Conservation (phyloP, 2,888 invertebrate genomes). For the Pemphredon lugubris region DNA sequence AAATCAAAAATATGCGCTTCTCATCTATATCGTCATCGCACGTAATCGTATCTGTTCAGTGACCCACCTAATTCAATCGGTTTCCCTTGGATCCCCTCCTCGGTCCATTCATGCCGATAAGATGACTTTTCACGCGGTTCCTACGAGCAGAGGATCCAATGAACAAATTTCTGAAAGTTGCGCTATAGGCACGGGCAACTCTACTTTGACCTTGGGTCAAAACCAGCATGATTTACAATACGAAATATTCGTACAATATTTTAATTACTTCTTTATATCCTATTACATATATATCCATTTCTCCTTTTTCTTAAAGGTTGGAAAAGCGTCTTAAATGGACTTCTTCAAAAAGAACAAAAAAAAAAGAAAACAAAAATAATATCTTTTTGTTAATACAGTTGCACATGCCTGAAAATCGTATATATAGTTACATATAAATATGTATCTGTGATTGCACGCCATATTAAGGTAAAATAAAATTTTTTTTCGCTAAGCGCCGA, state of each 20-base stretch:
- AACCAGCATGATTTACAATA: slow-evolving; percentile 26
- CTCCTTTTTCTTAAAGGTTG: slow-evolving; percentile 20
- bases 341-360: slow-evolving; percentile 11
- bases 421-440: slow-evolving; percentile 43
- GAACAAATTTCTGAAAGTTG: slow-evolving; percentile 30
- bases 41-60: slow-evolving; percentile 55
- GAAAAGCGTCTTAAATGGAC: slow-evolving; percentile 27
- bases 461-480: slow-evolving; percentile 43
- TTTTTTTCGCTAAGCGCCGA: slow-evolving; percentile 23
- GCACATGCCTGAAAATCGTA: slow-evolving; percentile 43
- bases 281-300: slow-evolving; percentile 36
- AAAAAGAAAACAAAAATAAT: slow-evolving; percentile 24
- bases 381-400: slow-evolving; percentile 34
- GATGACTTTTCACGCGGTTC: neutral
- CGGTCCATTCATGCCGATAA: neutral
- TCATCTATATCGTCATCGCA: slow-evolving; percentile 11
- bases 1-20: slow-evolving; percentile 7
- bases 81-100: slow-evolving; percentile 25
- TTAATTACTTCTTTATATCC: slow-evolving; percentile 39
- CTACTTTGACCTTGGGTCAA: slow-evolving; percentile 34
- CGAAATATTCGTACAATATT: slow-evolving; percentile 40
- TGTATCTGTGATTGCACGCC: slow-evolving; percentile 56
- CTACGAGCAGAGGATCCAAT: slow-evolving; percentile 29
- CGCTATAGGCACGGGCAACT: slow-evolving; percentile 28
- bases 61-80: slow-evolving; percentile 40